These are phyloP conservation scores for Myrmophylax atrothorax DNA, from an alignment of 2,113 vertebrate genomes.

Conservation along the genomic window DNA sequence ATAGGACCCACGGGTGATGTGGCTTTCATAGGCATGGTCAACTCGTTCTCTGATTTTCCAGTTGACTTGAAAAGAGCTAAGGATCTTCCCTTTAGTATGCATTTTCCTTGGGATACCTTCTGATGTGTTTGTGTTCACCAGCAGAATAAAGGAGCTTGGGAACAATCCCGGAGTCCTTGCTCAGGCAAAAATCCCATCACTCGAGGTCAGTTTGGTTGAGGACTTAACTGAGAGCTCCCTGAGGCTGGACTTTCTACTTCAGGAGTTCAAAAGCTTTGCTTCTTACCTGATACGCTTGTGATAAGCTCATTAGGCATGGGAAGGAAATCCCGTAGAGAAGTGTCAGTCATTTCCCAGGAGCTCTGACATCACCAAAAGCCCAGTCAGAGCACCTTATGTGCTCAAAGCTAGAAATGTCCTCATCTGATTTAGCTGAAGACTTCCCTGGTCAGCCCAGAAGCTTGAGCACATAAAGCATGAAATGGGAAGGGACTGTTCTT, in stretches of 20 bases:
- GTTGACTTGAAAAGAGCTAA: neutral
- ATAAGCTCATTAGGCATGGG: neutral
- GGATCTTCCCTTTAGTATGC: neutral
- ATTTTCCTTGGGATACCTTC: neutral
- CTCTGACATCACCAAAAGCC: neutral
- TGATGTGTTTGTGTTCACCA: neutral
- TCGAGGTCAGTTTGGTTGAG: neutral
- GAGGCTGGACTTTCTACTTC: neutral
- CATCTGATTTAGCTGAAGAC: neutral
- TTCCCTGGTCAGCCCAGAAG: neutral
- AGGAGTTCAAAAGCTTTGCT: neutral
- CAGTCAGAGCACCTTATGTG: neutral
- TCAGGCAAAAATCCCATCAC: neutral
- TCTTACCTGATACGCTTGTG: neutral
- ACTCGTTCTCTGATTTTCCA: neutral
- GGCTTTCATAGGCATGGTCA: neutral
- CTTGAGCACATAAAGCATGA: neutral
- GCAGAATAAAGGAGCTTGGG: neutral
- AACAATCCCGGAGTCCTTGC: accelerated
- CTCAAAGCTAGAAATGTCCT: neutral
- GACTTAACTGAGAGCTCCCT: neutral
- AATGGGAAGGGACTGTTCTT: neutral
- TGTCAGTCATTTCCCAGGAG: neutral
- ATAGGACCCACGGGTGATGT: accelerated
- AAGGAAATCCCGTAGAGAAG: neutral